phyloP scores from a whole-genome alignment of 2,888 invertebrate genomes.

The Actias luna region DNA sequence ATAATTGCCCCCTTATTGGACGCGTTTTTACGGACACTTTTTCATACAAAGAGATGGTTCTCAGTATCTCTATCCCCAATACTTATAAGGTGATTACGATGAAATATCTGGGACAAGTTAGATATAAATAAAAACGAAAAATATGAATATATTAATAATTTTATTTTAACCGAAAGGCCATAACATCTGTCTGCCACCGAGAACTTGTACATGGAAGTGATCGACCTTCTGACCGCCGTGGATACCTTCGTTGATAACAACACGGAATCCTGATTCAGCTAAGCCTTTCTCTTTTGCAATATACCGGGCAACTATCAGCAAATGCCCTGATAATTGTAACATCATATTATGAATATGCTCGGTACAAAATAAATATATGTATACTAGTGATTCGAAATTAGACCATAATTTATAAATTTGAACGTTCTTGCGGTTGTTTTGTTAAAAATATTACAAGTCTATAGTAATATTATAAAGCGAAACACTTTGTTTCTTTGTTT shows the following conservation, averaged over 20 bases:
- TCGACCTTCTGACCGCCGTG: slow-evolving; percentile 91
- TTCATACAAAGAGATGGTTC: no score
- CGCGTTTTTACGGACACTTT: no score
- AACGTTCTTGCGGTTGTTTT: no score
- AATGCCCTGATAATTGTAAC: slow-evolving; percentile 79
- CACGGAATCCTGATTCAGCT: slow-evolving; percentile 85
- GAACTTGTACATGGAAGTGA: slow-evolving; percentile 93
- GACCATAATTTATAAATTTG: no score
- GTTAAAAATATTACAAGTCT: no score
- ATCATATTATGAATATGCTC: background rate
- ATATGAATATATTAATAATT: slow-evolving; percentile 14
- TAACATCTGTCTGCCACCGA: slow-evolving; percentile 93
- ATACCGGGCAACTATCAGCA: slow-evolving; percentile 88
- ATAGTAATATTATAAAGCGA: no score
- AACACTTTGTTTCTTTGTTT: no score
- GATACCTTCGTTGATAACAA: slow-evolving; percentile 93
- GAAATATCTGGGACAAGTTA: background rate
- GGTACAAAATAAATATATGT: no score
- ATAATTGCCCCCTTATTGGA: no score
- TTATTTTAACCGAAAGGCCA: slow-evolving; percentile 84
- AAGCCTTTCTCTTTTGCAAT: slow-evolving; percentile 87
- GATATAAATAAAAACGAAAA: slow-evolving; percentile 3
- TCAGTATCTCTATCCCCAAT: background rate
- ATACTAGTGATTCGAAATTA: no score
- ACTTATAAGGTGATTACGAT: background rate